Percentiles rank a stretch among this genome's conserved stretches.
Evolutionary conservation across 2,797 vertebrate species (phyloP).

Genomic region (Pelobates cultripes): DNA sequence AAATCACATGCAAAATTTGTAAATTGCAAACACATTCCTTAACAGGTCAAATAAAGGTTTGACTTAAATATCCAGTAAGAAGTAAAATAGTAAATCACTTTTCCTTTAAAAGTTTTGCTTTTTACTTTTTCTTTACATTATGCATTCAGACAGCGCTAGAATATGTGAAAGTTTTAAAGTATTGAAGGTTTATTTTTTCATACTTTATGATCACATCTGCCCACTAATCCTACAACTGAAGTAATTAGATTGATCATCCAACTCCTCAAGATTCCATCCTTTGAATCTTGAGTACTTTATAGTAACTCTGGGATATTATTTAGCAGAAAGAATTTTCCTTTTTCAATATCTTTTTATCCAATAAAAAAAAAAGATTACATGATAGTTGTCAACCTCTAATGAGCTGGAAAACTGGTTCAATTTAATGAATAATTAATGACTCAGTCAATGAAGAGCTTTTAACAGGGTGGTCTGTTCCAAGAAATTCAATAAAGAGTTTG

Average conservation of each 20-base stretch:
- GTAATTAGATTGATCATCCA: background rate
- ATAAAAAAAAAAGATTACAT: background rate
- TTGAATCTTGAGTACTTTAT: background rate
- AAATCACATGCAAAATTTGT: too few relatives aligned
- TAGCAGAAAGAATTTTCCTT: background rate
- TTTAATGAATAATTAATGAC: background rate
- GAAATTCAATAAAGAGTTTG: slow-evolving; percentile 1
- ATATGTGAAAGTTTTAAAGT: too few relatives aligned
- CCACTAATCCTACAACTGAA: background rate
- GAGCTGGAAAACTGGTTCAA: background rate
- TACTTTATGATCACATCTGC: background rate
- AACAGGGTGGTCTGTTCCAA: background rate
- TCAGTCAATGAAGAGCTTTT: background rate
- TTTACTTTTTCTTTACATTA: too few relatives aligned
- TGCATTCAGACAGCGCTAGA: too few relatives aligned
- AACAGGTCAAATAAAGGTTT: too few relatives aligned
- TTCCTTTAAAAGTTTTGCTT: too few relatives aligned
- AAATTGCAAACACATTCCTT: too few relatives aligned
- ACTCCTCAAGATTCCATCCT: background rate
- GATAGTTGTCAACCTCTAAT: background rate
- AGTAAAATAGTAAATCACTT: too few relatives aligned
- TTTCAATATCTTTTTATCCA: background rate
- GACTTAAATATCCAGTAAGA: too few relatives aligned
- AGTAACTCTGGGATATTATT: background rate
- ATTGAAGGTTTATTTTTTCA: background rate